Base-by-base conservation (phyloP, 53 echinoderm and acorn worm genomes). In the Echinarachnius parma region DNA sequence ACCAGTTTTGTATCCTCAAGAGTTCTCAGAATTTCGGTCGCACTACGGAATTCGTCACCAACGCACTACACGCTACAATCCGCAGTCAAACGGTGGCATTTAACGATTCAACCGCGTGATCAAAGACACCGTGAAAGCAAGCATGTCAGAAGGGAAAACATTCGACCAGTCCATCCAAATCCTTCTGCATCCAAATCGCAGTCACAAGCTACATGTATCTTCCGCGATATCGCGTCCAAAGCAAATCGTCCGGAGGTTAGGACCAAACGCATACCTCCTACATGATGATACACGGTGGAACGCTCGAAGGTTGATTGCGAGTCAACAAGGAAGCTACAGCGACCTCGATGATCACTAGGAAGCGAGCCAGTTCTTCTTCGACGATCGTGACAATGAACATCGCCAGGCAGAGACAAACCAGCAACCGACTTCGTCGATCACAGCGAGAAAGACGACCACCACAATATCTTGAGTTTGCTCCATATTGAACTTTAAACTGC, bases 41-140 rank as follows among this genome's bases (percentile, higher is more conserved):
- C 55, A 31, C 19, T 58, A 53, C 27, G 69, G 68, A 28, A 68
- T 80, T 10, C 42, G 54, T 22, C 67, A 64, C 55, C 61, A 66
- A 13, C 70, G 34, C 31, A 80, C 60, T 13, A 34, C 68, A 14
- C 50, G 60, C 11, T 80, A 79, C 47, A 80, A 57, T 21, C 61
- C 80, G 15, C 80, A 67, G 45, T 49, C 56, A 23, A 80, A 68
- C 2, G 80, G 70, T 45, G 80, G 80, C 18, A 35, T 69, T 1
- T 59, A 69, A 48, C 61, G 70, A 19, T 80, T 69, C 24, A 69
- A 70, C 14, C 47, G 80, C 28, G 50, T 69, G 23, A 70, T 79
- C 79, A 79, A 79, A 24, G 79, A 79, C 15, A 53, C 55, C 26
- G 36, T 79, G 55, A 79, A 79, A 66, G 65, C 79, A 22, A 54